phyloP scores from a whole-genome alignment of 23 tunicate species.

The Trididemnum clinides region DNA sequence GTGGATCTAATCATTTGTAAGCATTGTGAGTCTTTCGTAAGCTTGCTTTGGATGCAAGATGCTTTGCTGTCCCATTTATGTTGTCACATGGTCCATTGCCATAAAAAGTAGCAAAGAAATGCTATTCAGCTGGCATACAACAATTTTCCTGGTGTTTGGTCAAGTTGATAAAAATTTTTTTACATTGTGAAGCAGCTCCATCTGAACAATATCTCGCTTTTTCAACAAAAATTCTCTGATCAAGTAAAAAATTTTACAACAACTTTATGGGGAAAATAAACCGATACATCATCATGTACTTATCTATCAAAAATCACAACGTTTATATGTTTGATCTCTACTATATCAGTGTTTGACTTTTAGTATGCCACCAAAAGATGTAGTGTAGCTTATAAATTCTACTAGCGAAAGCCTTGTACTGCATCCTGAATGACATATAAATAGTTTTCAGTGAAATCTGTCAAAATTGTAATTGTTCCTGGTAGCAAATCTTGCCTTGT shows the following conservation, averaged over 20 bases:
- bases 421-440: not conserved
- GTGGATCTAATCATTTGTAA: not conserved
- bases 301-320: not conserved
- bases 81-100: not conserved
- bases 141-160: not conserved
- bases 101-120: constrained; percentile 1
- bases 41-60: not conserved
- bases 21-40: not conserved
- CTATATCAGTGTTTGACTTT: not conserved
- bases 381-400: not conserved
- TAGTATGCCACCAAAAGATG: not conserved
- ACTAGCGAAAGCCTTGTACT: not conserved
- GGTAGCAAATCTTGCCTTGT: not conserved
- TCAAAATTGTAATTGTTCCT: not conserved
- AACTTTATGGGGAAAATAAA: not conserved
- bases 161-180: not conserved
- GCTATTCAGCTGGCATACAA: not conserved
- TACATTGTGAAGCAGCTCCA: not conserved
- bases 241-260: not conserved
- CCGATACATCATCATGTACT: not conserved
- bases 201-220: not conserved
- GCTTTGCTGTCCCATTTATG: not conserved
- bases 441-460: not conserved
- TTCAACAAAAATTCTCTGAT: not conserved
- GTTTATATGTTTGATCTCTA: not conserved